phyloP scores from a whole-genome alignment of 2,797 vertebrate species.

The Sardinella longiceps region DNA sequence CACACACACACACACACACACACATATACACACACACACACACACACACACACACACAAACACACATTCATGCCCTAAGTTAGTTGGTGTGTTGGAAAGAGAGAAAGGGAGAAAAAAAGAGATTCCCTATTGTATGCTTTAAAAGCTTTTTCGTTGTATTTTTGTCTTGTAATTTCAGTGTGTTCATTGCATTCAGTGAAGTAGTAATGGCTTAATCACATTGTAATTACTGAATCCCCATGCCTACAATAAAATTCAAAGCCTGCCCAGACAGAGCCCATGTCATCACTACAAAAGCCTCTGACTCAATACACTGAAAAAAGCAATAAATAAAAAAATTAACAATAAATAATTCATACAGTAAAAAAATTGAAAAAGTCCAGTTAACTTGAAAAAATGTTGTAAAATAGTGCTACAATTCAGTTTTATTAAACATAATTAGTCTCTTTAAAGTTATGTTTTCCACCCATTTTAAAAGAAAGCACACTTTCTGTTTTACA shows the following conservation, averaged over 20 bases:
- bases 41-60: not conserved
- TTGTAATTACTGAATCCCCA: not conserved
- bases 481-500: no score
- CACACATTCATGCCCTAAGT: no score
- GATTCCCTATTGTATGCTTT: not conserved
- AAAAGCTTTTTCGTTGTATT: not conserved
- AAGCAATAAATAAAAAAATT: no score
- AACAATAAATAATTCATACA: no score
- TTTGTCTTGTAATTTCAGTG: not conserved
- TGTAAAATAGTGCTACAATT: no score
- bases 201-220: not conserved
- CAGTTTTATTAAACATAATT: no score
- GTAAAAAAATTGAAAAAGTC: no score
- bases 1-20: constrained; percentile 20
- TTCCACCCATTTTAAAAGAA: no score
- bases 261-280: not conserved
- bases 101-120: constrained; percentile 51
- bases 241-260: not conserved
- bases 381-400: no score
- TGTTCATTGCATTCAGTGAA: not conserved
- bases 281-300: not conserved
- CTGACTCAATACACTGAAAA: no score
- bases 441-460: no score
- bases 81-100: not conserved
- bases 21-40: no score